phyloP scores from a whole-genome alignment of 2,113 vertebrate genomes.

The Maccullochella peelii region DNA sequence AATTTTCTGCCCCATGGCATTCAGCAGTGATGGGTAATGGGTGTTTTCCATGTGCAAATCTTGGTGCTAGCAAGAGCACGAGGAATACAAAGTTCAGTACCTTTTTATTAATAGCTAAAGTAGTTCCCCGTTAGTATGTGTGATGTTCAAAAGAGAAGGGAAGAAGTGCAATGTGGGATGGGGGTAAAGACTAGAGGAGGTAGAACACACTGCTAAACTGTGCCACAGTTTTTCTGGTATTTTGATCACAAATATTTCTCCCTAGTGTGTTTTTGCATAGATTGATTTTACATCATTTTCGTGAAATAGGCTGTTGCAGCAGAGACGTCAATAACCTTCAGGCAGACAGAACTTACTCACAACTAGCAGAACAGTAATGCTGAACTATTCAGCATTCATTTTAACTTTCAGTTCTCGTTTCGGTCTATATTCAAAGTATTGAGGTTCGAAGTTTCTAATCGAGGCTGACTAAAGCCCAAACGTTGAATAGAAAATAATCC shows the following conservation, averaged over 20 bases:
- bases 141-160: background rate
- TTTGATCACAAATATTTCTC: background rate
- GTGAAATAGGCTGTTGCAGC: conserved; percentile 4
- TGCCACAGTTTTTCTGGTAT: background rate
- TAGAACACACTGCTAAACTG: background rate
- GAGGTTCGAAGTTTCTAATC: background rate
- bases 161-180: too few relatives aligned
- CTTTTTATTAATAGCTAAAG: background rate
- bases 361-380: background rate
- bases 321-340: conserved; percentile 36
- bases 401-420: background rate
- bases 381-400: conserved; percentile 5
- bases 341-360: background rate
- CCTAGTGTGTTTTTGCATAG: conserved; percentile 6
- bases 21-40: too few relatives aligned
- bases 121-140: background rate
- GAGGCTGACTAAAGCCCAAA: background rate
- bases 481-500: too few relatives aligned
- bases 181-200: background rate
- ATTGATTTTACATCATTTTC: conserved; percentile 34
- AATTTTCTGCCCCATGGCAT: conserved; percentile 17
- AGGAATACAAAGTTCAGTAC: background rate
- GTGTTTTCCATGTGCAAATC: background rate
- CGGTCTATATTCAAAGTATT: background rate
- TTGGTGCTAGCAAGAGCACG: background rate